Evolutionary conservation across 1,140 invertebrate species (phyloP), one percentile per base, ranked within the genome.

Genomic region (Scylla paramamosain): DNA sequence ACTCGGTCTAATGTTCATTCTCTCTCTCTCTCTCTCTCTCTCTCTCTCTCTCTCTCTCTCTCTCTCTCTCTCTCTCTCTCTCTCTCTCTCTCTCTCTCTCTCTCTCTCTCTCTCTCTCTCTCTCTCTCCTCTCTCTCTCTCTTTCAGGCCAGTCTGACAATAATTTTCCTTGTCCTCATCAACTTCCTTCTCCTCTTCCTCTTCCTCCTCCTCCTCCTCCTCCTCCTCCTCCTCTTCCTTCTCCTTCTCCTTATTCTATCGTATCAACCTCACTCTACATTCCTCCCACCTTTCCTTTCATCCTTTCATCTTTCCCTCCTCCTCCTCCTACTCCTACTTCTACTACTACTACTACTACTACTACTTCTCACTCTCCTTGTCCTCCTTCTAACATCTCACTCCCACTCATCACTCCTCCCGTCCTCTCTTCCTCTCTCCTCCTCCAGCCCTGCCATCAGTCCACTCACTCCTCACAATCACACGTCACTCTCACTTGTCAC

Each of bases 391-490:
- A n/a, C 67, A 12, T 45, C 28, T n/a, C 28, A 20, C 20, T 16
- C 48, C 31, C 29, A 20, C 89, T 59, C 46, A 10, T 14, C 39
- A 8, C 45, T 67, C 46, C 89, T 52, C 52, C 45, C 89, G 10
- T 8, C 52, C 89, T 12, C 88, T 90, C 45, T 8, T 90, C 45
- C 32, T 90, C 28, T 28, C 46, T 0, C 90, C 46, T 48, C 25
- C 39, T 12, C 25, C 46, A 45, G 29, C 52, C 67, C 67, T 16
- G 67, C 67, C n/a, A 77, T 77, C 67, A n/a, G 1, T 77, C 25
- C 67, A n/a, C 67, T 59, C 67, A 77, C 67, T 77, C 67, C 67
- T 59, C 67, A 77, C 67, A n/a, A 77, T 20, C 67, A n/a, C 67
- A 77, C 67, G n/a, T 77, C 20, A n/a, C 67, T 77, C 52, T 77